phyloP scores from a whole-genome alignment of 1,140 invertebrate species.

The Ladona fulva region DNA sequence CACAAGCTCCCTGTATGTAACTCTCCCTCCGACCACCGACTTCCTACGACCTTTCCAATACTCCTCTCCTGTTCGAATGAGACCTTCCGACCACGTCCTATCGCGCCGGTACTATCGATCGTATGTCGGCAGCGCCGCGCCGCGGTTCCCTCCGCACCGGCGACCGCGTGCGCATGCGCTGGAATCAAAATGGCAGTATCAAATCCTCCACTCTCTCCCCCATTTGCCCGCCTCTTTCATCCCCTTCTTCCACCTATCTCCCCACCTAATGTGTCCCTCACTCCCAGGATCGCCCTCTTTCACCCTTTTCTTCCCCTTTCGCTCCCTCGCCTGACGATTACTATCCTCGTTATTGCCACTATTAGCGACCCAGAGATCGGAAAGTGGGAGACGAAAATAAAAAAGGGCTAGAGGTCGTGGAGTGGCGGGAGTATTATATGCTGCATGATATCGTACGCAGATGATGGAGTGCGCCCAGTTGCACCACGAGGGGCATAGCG shows the following conservation, averaged over 20 bases:
- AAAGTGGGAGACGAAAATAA: too few relatives aligned
- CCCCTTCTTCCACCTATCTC: background rate
- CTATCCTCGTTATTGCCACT: too few relatives aligned
- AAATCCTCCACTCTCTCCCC: background rate
- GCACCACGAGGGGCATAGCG: too few relatives aligned
- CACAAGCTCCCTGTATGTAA: too few relatives aligned
- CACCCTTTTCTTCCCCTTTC: background rate
- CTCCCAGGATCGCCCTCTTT: background rate
- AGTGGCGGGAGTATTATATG: too few relatives aligned
- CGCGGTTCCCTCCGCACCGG: background rate
- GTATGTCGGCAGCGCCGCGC: background rate
- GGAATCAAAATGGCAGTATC: slow-evolving; percentile 9
- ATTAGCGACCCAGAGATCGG: too few relatives aligned
- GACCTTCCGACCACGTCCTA: background rate
- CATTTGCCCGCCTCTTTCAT: background rate
- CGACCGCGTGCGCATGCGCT: background rate
- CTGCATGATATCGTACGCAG: too few relatives aligned
- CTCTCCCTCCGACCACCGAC: too few relatives aligned
- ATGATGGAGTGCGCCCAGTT: too few relatives aligned
- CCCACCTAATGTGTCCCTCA: background rate
- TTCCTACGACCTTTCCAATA: background rate
- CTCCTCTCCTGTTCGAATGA: background rate
- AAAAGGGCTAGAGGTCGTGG: too few relatives aligned
- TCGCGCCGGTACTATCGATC: background rate
- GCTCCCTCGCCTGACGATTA: too few relatives aligned